phyloP scores from a whole-genome alignment of 2,888 invertebrate species.

The Calameuta pallipes region DNA sequence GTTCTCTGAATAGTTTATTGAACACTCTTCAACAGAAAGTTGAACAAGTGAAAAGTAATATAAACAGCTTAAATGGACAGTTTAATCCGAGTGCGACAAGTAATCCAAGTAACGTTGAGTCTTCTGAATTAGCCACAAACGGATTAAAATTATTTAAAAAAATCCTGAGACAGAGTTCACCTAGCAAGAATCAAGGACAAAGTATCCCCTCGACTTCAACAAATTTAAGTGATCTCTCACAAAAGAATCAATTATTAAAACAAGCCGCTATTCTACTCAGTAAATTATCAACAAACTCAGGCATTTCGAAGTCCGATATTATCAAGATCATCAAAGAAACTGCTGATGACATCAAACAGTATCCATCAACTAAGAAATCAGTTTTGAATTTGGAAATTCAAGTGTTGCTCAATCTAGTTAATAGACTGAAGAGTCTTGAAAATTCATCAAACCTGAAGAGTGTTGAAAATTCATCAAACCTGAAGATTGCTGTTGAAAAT shows the following conservation, averaged over 20 bases:
- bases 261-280: not conserved
- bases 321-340: not conserved
- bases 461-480: no score
- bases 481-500: not conserved
- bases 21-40: no score
- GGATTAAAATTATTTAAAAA: no score
- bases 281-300: not conserved
- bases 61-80: no score
- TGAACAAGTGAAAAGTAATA: no score
- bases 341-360: not conserved
- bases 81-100: no score
- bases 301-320: not conserved
- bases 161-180: no score
- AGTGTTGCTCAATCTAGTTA: not conserved
- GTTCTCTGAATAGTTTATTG: not conserved
- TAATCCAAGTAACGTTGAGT: no score
- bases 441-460: not conserved
- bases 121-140: no score
- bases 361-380: not conserved
- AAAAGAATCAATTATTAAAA: not conserved
- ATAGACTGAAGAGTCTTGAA: not conserved
- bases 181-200: no score
- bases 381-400: not conserved
- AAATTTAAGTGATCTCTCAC: not conserved
- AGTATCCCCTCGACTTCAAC: not conserved